Base-by-base conservation (phyloP, 1,140 invertebrate species). In the Anthonomus grandis region DNA sequence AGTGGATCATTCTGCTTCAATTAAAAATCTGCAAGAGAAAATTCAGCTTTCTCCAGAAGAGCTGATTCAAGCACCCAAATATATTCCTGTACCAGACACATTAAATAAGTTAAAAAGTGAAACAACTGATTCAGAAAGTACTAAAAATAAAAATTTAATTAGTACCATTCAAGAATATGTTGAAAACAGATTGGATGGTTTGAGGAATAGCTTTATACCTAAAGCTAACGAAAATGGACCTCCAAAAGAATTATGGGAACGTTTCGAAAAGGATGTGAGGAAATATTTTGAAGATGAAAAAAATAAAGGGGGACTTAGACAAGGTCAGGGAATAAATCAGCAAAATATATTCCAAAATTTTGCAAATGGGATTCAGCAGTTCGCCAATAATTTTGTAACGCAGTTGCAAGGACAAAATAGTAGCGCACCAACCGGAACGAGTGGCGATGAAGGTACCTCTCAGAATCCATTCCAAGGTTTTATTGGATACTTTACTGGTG, bases 21-120 rank as follows among this genome's bases (percentile, higher is more conserved):
- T 59, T 8, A 66, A 57, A 60, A 70, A 69, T 56, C 58, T 70
- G 24, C 51, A 67, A 9, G 67, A 63, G 46, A 70, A 68, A 49
- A 47, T 68, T 12, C 67, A 69, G 49, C 49, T 69, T 19, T 69
- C 68, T 10, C 36, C 49, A 2, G 62, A 63, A 34, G 62, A 70
- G 53, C 19, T 68, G 8, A 13, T 45, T 10, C 48, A 64, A 23
- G 57, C 62, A 0, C 22, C 46, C 19, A 63, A 66, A 31, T 49
- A 64, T 50, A 23, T 64, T 13, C 62, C 62, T 10, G 24, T 59
- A 13, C 41, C 23, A 5, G 18, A 61, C n/a, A 51, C 54, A 15
- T 46, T 56, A 37, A 12, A 52, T 34, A 17, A 34, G 41, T 42
- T 13, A 24, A 42, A 9, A 39, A 25, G 2, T 24, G n/a, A 12